Evolutionary conservation across 2,888 invertebrate genomes (phyloP), one percentile per base, ranked within the genome.

Genomic region (Gnatocerus cornutus): DNA sequence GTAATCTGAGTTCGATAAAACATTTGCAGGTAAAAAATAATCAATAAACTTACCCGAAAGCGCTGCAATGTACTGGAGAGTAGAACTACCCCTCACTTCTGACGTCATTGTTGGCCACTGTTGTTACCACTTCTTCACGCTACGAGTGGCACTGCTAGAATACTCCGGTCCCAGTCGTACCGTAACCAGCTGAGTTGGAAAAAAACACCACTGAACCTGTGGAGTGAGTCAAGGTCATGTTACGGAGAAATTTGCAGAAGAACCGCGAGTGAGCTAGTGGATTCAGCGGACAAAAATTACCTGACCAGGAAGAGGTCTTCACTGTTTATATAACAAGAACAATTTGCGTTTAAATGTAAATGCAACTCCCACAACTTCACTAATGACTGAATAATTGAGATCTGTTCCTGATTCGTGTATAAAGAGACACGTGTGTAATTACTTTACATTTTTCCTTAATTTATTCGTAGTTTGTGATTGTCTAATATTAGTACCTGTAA

Each of bases 21-120:
- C 37, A n/a, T 37, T 37, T 1, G 37, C 37, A 37, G n/a, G 37
- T 41, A 10, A 56, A 59, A 59, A 13, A 48, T 33, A 61, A 50
- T 69, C 21, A 33, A 37, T 52, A 37, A 9, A 61, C 71, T 72
- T 59, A 74, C 74, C 74, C 8, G 72, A 68, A 30, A 68, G 73
- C 13, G 72, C 74, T 13, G 74, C 74, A 8, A 71, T 21, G 50
- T 74, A 74, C 45, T 74, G 74, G 10, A 74, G 30, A 1, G 33
- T 8, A 1, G 64, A 33, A 50, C 64, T 64, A 45, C 64, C 64
- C 45, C 55, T 64, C 3, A 45, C 13, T 43, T 64, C 64, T 21
- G 45, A 45, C 5, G 64, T 64, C 64, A 64, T 64, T 13, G 10
- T 63, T 8, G 33, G 7, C 33, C 2, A 33, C 33, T 9, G 33